A percentile compares a stretch with the other conserved stretches of the same genome.
phyloP scores from a whole-genome alignment of 2,797 vertebrate genomes.

The Poeciliopsis gracilis region DNA sequence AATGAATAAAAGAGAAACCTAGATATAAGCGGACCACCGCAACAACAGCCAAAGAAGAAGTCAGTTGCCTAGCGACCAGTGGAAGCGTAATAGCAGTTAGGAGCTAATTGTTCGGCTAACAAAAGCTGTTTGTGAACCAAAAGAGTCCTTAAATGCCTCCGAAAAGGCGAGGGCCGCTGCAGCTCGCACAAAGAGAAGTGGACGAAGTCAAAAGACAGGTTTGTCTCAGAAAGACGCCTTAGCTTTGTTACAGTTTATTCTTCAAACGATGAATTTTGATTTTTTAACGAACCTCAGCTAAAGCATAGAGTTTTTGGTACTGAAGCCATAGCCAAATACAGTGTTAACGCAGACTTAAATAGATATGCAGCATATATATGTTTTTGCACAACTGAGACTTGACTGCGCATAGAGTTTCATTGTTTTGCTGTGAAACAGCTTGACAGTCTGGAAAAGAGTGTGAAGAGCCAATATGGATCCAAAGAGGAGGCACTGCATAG shows the following conservation, averaged over 20 bases:
- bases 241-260: neutral
- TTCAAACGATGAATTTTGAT: neutral
- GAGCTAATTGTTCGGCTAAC: constrained; percentile 12
- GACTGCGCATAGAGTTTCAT: neutral
- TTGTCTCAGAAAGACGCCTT: neutral
- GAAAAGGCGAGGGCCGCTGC: constrained; percentile 76
- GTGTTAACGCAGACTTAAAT: neutral
- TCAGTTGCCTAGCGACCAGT: constrained; percentile 67
- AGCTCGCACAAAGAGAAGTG: constrained; percentile 71
- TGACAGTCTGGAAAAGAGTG: constrained; percentile 63
- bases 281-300: neutral
- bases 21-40: neutral
- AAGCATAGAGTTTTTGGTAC: neutral
- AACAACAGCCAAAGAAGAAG: constrained; percentile 10
- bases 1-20: accelerated
- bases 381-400: neutral
- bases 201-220: constrained; percentile 74
- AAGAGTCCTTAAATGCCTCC: constrained; percentile 66
- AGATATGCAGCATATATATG: neutral
- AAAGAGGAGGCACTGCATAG: constrained; percentile 55
- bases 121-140: neutral
- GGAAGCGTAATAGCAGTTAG: constrained; percentile 18
- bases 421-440: constrained; percentile 51
- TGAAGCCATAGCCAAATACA: neutral
- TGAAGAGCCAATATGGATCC: constrained; percentile 30